Conservation (phyloP, 2,797 vertebrate species). For the Coilia nasus region DNA sequence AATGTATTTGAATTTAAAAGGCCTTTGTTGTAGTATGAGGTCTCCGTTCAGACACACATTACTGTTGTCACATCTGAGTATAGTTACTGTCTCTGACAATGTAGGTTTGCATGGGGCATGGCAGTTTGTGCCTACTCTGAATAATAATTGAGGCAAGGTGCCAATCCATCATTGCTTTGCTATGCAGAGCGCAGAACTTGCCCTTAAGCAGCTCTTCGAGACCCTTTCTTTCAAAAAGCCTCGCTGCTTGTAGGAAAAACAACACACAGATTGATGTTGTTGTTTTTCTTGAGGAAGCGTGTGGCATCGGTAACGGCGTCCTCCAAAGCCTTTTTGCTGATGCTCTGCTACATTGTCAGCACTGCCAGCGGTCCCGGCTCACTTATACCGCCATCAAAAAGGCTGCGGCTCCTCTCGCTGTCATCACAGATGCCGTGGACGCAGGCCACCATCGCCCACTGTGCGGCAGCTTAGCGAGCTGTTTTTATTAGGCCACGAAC, state of each 20-base stretch:
- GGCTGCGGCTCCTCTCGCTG: background rate
- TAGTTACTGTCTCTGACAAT: constrained; percentile 37
- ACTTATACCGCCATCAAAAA: background rate
- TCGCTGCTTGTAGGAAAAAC: background rate
- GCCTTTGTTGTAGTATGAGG: constrained; percentile 33
- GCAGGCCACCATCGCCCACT: constrained; percentile 44
- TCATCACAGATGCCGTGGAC: constrained; percentile 2
- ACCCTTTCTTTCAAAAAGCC: background rate
- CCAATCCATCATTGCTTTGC: background rate
- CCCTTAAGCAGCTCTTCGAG: background rate
- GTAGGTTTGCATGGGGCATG: background rate
- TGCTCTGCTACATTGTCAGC: background rate
- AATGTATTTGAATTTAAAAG: background rate
- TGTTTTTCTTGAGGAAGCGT: background rate
- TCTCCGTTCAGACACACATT: constrained; percentile 18
- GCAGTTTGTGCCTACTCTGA: background rate
- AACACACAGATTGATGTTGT: constrained; percentile 14
- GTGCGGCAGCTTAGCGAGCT: constrained; percentile 39
- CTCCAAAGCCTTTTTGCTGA: background rate
- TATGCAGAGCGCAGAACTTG: background rate
- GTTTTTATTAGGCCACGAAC: constrained; percentile 23
- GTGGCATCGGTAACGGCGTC: background rate
- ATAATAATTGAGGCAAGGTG: constrained; percentile 9
- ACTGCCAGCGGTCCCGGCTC: background rate
- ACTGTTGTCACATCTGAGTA: constrained; percentile 20